A percentile compares a stretch with the other conserved stretches of the same genome.
phyloP scores from a whole-genome alignment of 2,888 invertebrate species.

The Galerucella pusilla region DNA sequence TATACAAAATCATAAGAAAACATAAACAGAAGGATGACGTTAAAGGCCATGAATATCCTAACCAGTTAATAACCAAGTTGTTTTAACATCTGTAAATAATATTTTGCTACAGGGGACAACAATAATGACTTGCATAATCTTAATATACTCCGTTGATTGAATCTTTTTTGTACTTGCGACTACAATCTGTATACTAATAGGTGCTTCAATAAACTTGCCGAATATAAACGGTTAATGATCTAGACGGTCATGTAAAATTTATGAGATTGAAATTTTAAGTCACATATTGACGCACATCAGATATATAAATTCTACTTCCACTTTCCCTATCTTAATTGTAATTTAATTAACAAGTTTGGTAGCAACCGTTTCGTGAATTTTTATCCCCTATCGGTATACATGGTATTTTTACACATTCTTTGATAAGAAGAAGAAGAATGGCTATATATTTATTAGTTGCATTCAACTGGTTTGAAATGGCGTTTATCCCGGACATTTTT shows the following conservation, averaged over 20 bases:
- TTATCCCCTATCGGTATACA: neutral
- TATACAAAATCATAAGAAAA: neutral
- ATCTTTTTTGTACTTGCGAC: neutral
- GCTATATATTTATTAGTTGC: too few species aligned
- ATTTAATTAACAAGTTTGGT: neutral
- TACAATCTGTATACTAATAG: neutral
- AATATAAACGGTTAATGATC: neutral
- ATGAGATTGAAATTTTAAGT: neutral
- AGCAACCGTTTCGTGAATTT: neutral
- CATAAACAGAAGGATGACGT: neutral
- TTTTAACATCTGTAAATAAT: neutral
- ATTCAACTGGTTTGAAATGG: too few species aligned
- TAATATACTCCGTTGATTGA: neutral
- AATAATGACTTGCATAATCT: neutral
- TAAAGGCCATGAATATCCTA: neutral
- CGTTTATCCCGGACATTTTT: too few species aligned
- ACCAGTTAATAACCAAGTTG: neutral
- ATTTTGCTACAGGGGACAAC: neutral
- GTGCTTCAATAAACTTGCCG: constrained; percentile 1
- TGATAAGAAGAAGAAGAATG: neutral
- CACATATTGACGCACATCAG: neutral
- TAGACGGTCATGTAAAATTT: neutral
- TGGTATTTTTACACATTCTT: neutral
- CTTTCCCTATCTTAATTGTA: neutral
- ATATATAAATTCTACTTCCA: neutral